Conservation (phyloP, 2,888 invertebrate genomes). For the Dioctria linearis region DNA sequence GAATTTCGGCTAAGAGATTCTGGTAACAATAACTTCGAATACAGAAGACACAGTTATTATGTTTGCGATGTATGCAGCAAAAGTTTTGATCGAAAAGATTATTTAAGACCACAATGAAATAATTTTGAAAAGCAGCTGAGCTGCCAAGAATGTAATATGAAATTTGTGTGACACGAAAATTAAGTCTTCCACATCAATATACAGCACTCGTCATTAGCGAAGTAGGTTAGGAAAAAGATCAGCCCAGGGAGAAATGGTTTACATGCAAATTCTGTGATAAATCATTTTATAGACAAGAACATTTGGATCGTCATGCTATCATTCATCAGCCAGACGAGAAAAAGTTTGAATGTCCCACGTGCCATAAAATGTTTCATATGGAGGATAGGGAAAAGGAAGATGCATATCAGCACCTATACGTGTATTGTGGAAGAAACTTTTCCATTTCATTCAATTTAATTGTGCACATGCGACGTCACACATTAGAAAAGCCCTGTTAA, state of each 20-base stretch:
- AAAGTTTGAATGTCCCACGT: conserved; percentile 74
- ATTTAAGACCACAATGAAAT: conserved; percentile 71
- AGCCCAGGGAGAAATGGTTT: conserved; percentile 69
- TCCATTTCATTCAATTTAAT: conserved; percentile 77
- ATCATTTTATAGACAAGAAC: conserved; percentile 77
- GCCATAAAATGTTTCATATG: conserved; percentile 75
- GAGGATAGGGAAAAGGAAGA: conserved; percentile 65
- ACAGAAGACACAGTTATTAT: conserved; percentile 58
- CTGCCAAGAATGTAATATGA: conserved; percentile 66
- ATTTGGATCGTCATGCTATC: conserved; percentile 77
- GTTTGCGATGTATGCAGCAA: conserved; percentile 65
- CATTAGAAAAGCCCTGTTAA: conserved; percentile 78
- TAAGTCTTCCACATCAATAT: conserved; percentile 69
- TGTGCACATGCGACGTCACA: conserved; percentile 79
- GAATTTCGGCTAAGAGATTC: conserved; percentile 67
- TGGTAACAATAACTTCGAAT: conserved; percentile 59
- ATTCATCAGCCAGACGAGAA: conserved; percentile 75
- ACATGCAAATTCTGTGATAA: conserved; percentile 78
- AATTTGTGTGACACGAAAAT: conserved; percentile 69
- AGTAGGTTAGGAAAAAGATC: conserved; percentile 61
- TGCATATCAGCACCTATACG: conserved; percentile 73
- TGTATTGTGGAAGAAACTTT: conserved; percentile 76
- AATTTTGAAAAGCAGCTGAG: conserved; percentile 65
- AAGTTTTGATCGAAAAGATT: conserved; percentile 69
- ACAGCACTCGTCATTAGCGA: conserved; percentile 33